Evolutionary conservation across 1,140 invertebrate genomes (phyloP).

Genomic region (Hestina assimilis): DNA sequence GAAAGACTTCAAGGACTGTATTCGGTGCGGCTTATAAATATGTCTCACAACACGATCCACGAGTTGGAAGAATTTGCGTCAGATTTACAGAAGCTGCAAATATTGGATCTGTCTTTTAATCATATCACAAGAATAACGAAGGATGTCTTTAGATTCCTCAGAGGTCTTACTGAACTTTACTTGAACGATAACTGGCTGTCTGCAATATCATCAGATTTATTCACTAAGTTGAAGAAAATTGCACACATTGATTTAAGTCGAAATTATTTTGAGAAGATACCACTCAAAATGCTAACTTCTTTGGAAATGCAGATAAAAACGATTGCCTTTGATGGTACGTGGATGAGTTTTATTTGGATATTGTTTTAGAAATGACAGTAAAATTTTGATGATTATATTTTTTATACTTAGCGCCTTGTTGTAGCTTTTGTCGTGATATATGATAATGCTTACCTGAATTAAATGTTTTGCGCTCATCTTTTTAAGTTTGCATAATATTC

Average conservation of each 20-base stretch:
- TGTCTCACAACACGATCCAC: slow-evolving; percentile 89
- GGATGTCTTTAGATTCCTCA: slow-evolving; percentile 86
- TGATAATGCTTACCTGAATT: slow-evolving; percentile 1
- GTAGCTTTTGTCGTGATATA: too few relatives aligned
- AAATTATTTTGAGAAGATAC: slow-evolving; percentile 91
- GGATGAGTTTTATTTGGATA: too few relatives aligned
- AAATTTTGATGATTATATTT: too few relatives aligned
- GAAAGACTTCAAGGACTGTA: slow-evolving; percentile 90
- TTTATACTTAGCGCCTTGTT: too few relatives aligned
- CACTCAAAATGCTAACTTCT: slow-evolving; percentile 85
- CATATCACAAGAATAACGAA: slow-evolving; percentile 88
- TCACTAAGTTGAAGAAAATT: slow-evolving; percentile 88
- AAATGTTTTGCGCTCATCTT: too few relatives aligned
- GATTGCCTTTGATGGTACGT: slow-evolving; percentile 88
- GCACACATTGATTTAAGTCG: slow-evolving; percentile 89
- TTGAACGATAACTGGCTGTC: slow-evolving; percentile 91
- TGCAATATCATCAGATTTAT: slow-evolving; percentile 87
- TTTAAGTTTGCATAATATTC: too few relatives aligned
- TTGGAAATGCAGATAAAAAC: slow-evolving; percentile 90
- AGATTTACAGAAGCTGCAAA: slow-evolving; percentile 87
- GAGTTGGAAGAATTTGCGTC: slow-evolving; percentile 90
- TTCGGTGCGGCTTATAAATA: slow-evolving; percentile 85
- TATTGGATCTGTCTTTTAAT: slow-evolving; percentile 90
- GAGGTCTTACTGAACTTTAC: slow-evolving; percentile 86
- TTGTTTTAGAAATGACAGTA: too few relatives aligned